Percentiles rank a stretch among this genome's conserved stretches.
Evolutionary conservation across 2,888 invertebrate species (phyloP).

Genomic region (Pherbina coryleti): DNA sequence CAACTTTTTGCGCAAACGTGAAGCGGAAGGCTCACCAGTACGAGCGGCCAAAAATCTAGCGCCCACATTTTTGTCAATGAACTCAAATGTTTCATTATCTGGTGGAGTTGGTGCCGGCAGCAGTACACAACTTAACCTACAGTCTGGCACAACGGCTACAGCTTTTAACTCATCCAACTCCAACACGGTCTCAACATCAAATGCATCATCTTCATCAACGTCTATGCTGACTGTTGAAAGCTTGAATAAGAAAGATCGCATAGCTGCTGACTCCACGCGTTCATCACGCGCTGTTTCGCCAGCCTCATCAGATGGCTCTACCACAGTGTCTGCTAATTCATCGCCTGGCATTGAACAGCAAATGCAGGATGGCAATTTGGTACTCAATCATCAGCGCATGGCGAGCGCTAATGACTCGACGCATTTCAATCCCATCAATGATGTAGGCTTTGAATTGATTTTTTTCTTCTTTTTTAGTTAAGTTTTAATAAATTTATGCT

Average conservation of each 20-base stretch:
- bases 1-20: constrained; percentile 87
- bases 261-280: constrained; percentile 44
- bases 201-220: constrained; percentile 6
- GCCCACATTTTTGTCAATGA: constrained; percentile 66
- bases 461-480: not conserved
- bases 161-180: not conserved
- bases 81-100: constrained; percentile 43
- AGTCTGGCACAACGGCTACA: constrained; percentile 29
- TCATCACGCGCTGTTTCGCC: constrained; percentile 63
- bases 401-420: constrained; percentile 55
- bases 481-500: constrained; percentile 22
- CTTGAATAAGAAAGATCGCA: constrained; percentile 58
- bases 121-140: constrained; percentile 24
- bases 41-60: constrained; percentile 76
- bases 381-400: constrained; percentile 57
- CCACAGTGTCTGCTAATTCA: constrained; percentile 88
- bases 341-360: constrained; percentile 79
- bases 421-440: constrained; percentile 69
- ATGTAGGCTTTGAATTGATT: constrained; percentile 54
- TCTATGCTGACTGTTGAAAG: constrained; percentile 55
- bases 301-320: constrained; percentile 77
- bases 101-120: constrained; percentile 44
- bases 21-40: constrained; percentile 78
- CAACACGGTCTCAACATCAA: not conserved
- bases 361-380: constrained; percentile 67